Percentiles rank a stretch among this genome's conserved stretches.
phyloP scores from a whole-genome alignment of 2,888 invertebrate genomes.

The Aphodius granarius region DNA sequence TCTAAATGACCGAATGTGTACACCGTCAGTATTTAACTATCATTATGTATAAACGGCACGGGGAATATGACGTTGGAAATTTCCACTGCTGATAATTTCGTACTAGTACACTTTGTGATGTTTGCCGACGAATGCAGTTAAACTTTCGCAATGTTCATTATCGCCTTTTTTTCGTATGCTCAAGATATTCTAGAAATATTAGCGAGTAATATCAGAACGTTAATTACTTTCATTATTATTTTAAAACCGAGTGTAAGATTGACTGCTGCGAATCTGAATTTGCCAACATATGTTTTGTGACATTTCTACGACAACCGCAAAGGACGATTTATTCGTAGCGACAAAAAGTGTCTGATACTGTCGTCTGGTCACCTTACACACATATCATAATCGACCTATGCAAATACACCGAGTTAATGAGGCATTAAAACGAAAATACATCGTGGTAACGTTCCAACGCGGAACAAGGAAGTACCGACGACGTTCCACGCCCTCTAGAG shows the following conservation, averaged over 20 bases:
- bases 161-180: too few species aligned
- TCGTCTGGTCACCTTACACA: neutral
- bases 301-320: too few species aligned
- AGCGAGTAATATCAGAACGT: neutral
- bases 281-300: too few species aligned
- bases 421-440: conserved; percentile 11
- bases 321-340: too few species aligned
- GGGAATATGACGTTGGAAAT: neutral
- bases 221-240: too few species aligned
- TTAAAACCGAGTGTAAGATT: too few species aligned
- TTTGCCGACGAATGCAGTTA: neutral
- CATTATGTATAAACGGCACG: neutral
- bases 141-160: neutral
- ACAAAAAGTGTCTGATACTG: too few species aligned
- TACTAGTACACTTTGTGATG: neutral
- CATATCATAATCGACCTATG: neutral
- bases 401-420: neutral
- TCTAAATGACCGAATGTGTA: neutral
- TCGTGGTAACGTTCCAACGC: conserved; percentile 8
- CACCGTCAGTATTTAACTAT: neutral
- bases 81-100: neutral
- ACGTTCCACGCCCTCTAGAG: neutral
- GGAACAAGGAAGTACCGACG: conserved; percentile 11
- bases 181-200: neutral
- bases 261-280: too few species aligned